Conservation (phyloP, 2,797 vertebrate species). For the Myripristis jacobus region DNA sequence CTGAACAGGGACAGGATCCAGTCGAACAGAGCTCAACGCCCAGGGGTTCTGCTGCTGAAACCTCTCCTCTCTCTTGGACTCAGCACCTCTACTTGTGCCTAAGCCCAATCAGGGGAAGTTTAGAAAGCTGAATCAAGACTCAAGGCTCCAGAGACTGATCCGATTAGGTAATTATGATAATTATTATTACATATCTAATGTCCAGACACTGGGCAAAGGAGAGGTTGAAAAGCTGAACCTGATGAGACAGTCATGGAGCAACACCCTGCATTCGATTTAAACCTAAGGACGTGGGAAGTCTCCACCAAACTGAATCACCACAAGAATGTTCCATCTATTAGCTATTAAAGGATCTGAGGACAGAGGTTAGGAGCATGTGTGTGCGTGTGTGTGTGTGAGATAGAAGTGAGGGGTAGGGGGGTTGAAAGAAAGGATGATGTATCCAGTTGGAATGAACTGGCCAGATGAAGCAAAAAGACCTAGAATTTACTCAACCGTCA, state of each 20-base stretch:
- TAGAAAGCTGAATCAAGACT: background rate
- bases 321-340: conserved; percentile 47
- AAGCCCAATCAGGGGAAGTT: background rate
- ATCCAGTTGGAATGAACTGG: background rate
- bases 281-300: conserved; percentile 26
- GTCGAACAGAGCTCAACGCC: conserved; percentile 16
- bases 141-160: background rate
- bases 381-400: conserved; percentile 12
- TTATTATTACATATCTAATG: background rate
- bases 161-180: background rate
- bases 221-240: background rate
- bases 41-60: conserved; percentile 6
- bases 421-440: conserved; percentile 14
- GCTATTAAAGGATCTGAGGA: conserved; percentile 39
- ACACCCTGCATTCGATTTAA: conserved; percentile 2
- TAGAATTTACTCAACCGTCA: conserved; percentile 28
- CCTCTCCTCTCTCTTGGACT: background rate
- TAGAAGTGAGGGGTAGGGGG: background rate
- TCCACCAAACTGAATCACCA: conserved; percentile 47
- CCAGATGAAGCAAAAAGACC: background rate
- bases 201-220: background rate
- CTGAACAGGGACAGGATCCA: conserved; percentile 34
- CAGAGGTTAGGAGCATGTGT: conserved; percentile 6
- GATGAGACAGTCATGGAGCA: conserved; percentile 4
- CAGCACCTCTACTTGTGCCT: background rate